Evolutionary conservation across 2,888 invertebrate genomes (phyloP).

Genomic region (Hyles lineata): DNA sequence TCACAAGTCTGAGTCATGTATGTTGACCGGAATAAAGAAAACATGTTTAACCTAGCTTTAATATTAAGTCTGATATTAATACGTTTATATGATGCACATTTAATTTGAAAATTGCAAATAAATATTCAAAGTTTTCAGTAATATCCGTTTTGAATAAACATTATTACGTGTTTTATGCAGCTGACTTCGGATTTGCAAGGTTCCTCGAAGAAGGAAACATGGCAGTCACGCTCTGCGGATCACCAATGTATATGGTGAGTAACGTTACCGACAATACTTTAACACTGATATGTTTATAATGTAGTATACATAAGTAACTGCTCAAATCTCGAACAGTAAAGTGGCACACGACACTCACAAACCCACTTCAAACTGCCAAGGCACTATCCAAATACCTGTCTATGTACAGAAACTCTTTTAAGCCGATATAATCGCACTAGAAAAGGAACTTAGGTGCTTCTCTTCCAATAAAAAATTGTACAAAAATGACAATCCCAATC

Average conservation of each 20-base stretch:
- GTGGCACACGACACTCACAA: slow-evolving; percentile 2
- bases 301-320: neutral
- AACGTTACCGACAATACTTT: neutral
- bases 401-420: neutral
- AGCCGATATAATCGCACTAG: neutral
- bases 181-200: slow-evolving; percentile 99
- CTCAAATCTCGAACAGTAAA: slow-evolving; percentile 3
- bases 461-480: neutral
- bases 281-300: neutral
- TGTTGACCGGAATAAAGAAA: slow-evolving; percentile 26
- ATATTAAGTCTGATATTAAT: neutral
- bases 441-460: neutral
- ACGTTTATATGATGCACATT: neutral
- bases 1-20: slow-evolving; percentile 29
- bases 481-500: too few species aligned
- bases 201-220: slow-evolving; percentile 99
- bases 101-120: too few species aligned
- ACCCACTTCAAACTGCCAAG: neutral
- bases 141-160: slow-evolving; percentile 15
- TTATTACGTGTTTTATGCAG: slow-evolving; percentile 78
- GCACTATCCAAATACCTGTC: neutral
- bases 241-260: slow-evolving; percentile 99
- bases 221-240: slow-evolving; percentile 99
- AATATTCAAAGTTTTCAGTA: too few species aligned
- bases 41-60: slow-evolving; percentile 17